phyloP scores from a whole-genome alignment of 2,113 vertebrate species.

The Cyphomyrus discorhynchus region DNA sequence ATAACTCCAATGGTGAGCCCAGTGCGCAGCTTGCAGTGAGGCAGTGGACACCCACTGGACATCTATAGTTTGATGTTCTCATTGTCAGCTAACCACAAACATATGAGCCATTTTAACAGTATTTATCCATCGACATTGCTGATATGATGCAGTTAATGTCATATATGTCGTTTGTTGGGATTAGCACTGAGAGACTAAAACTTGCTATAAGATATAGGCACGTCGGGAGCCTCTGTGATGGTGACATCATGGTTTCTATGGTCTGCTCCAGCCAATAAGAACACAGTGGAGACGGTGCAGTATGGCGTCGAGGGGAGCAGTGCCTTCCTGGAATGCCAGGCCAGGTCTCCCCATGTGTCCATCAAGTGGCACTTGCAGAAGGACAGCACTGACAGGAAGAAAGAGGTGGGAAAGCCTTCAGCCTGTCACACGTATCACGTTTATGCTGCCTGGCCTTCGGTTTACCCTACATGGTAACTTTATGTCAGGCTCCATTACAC shows the following conservation, averaged over 20 bases:
- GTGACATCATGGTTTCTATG: background rate
- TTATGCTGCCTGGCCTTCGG: background rate
- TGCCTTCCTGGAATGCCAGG: conserved; percentile 91
- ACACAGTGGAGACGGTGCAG: conserved; percentile 77
- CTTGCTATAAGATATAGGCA: background rate
- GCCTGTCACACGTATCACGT: background rate
- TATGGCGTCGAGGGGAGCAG: conserved; percentile 93
- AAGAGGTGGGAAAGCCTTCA: conserved; percentile 70
- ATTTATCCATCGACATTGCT: background rate
- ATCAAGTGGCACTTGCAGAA: conserved; percentile 94
- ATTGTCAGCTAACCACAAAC: background rate
- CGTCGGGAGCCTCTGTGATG: background rate
- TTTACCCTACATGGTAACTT: background rate
- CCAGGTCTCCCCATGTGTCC: conserved; percentile 84
- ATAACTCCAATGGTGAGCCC: conserved; percentile 69
- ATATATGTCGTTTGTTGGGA: background rate
- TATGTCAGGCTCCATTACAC: background rate
- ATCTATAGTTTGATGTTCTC: background rate
- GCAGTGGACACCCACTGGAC: background rate
- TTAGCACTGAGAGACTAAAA: background rate
- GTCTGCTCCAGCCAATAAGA: conserved; percentile 77
- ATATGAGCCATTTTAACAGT: background rate
- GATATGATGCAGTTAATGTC: background rate
- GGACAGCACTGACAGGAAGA: conserved; percentile 86
- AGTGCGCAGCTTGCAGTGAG: background rate